Evolutionary conservation across 23 tunicate species (phyloP), one percentile per base, ranked within the genome.

Genomic region (Styela clava): DNA sequence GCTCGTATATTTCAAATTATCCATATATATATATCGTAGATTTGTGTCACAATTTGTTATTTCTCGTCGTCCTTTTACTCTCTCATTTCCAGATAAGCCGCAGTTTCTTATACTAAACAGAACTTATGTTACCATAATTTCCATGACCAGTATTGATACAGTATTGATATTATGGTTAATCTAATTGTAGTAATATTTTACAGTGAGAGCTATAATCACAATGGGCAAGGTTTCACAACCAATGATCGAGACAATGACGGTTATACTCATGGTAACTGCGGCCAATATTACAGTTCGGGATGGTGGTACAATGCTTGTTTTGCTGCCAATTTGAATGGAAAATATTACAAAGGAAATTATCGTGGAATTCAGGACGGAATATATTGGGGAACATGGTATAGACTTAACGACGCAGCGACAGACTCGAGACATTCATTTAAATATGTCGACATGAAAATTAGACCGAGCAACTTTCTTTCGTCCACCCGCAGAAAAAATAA

Each of bases 251-350:
- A 86, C 71, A 68, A 86, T 34, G 89, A 86, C 69, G 79, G 65
- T n/a, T 90, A 90, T 73, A 63, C 32, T 5, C 36, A n/a, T 9
- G 96, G 96, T n/a, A 90, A 86, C 74, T 90, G 96, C 52, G 96
- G 90, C 9, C 25, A 37, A 16, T 83, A 90, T 61, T 90, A 90
- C 74, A 64, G 78, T 5, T 81, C 90, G 23, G 96, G 96, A 3
- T 90, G 96, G 96, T 90, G 96, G 96, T 90, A 86, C 51, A 87
- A 90, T 61, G 78, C 87, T 2, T 90, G 96, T 73, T 90, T 90
- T 62, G 96, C 96, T 12, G 96, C 96, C 25, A 90, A 90, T 68
- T 64, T 90, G 24, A 90, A 90, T 79, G 96, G 96, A n/a, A 61
- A 69, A 33, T 90, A 86, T 64, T 79, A 90, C 96, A 69, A 64